These are phyloP conservation scores for Drosophila siamana DNA, from an alignment of 2,888 invertebrate genomes.

Conservation along the genomic window DNA sequence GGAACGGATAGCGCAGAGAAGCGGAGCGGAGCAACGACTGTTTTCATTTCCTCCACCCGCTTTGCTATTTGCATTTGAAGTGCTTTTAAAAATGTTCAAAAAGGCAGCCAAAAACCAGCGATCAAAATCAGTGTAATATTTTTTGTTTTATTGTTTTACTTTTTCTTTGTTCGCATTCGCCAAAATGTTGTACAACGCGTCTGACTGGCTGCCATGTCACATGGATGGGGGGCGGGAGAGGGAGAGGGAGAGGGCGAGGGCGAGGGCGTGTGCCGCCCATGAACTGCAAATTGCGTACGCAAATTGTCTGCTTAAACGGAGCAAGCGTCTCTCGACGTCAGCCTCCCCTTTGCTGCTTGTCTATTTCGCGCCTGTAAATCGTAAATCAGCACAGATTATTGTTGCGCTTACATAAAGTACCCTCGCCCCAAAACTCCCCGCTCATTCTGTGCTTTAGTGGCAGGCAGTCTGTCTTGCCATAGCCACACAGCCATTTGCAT, in stretches of 20 bases:
- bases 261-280: conserved; percentile 65
- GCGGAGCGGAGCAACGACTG: conserved; percentile 2
- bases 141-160: conserved; percentile 30
- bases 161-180: conserved; percentile 29
- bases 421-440: neutral
- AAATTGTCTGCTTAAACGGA: conserved; percentile 69
- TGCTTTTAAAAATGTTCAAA: conserved; percentile 42
- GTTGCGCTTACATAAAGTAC: conserved; percentile 51
- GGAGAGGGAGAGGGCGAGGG: too few species aligned
- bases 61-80: conserved; percentile 52
- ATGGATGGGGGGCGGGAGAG: too few species aligned
- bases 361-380: conserved; percentile 80
- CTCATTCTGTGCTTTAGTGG: neutral
- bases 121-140: conserved; percentile 77
- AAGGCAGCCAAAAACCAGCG: conserved; percentile 34
- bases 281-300: conserved; percentile 76
- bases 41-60: neutral
- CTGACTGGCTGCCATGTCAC: neutral
- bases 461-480: conserved; percentile 13
- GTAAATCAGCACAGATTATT: conserved; percentile 82
- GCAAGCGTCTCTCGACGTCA: conserved; percentile 5
- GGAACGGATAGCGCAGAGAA: neutral
- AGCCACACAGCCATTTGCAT: conserved; percentile 64
- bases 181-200: conserved; percentile 52
- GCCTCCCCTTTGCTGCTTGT: conserved; percentile 40